Base-by-base conservation (phyloP, 2,797 vertebrate species). In the Paramormyrops hopkinsi region DNA sequence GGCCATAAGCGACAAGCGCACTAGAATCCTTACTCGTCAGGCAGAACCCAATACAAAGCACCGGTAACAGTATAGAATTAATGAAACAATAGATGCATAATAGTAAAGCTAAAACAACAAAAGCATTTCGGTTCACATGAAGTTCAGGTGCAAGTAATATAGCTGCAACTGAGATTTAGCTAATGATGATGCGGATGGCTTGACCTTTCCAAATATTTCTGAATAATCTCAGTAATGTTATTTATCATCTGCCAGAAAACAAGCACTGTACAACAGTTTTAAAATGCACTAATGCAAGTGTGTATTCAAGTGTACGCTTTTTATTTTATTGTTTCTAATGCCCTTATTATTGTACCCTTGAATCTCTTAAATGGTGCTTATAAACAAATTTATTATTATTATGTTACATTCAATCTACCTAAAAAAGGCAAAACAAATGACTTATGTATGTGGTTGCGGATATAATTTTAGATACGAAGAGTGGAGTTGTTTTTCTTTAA, bases 371-470 rank as follows among this genome's bases (percentile, higher is more conserved):
- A 86, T 29, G 84, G 22, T 51, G 51, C 84, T 54, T 53, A 54
- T 86, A 22, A 54, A 29, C 25, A 86, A 54, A 51, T 51, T 9
- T 86, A 8, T 29, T 86, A 54, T 54, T 51, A 51, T 29, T 51
- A n/a, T 44, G 6, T 82, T 46, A 82, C 41, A 46, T 82, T 44
- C 76, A 82, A n/a, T 82, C 76, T 82, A 82, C 76, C 19, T n/a
- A 86, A 51, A 86, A 86, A 86, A 29, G 84, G 51, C 84, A 17
- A 53, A 86, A 86, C 41, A 46, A 82, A 82, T 46, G 17, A 82
- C 84, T 17, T 51, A 29, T 46, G 46, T 54, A 25, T 53, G 84
- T 25, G 25, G 25, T 51, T 54, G 50, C 5, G 4, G 48, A 51
- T 54, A n/a, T 46, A 82, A 82, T 86, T 86, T 86, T 51, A 53